Base-by-base conservation (phyloP, 2,797 vertebrate genomes). In the Megaceryle alcyon region DNA sequence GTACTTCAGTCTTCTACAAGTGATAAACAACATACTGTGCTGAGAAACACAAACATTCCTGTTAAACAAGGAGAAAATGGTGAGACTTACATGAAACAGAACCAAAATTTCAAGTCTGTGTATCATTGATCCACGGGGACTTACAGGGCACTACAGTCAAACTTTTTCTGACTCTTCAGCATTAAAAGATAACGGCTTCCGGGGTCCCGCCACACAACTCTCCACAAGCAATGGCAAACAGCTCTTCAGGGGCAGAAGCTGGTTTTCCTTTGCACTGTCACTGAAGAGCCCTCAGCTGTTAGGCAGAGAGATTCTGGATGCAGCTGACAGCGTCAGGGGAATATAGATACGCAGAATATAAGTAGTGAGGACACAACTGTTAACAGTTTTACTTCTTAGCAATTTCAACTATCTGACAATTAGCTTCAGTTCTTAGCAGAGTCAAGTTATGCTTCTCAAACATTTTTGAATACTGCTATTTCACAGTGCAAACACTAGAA, bases 361-460 rank as follows among this genome's bases (percentile, higher is more conserved):
- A 90, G 90, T 82, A 85, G 64, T 56, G 51, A 87, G 75, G 88
- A 89, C 75, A 54, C 33, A 13, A 84, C 56, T 49, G 70, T 76
- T 90, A 94, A 88, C 94, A 82, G 86, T 77, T 91, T 66, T 51
- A 68, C 75, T 80, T 88, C 78, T 82, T 35, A 57, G 93, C 92
- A 75, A 65, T 91, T 91, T 87, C 61, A 95, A 95, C 70, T 65
- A 85, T 41, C 84, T 92, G 71, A 87, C 81, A 81, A 84, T 87
- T 89, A 85, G 71, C 75, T 81, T 89, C 75, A 60, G 69, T 46
- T 93, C 76, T 78, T 94, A 93, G 79, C 88, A 84, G 84, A 92
- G 90, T 95, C 93, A 87, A 82, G 49, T 83, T 91, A 71, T 71
- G 56, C 86, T 85, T 85, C 86, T 87, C 82, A 91, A 92, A 82